Evolutionary conservation across 2,797 vertebrate genomes (phyloP).

Genomic region (Emydoidea blandingii): DNA sequence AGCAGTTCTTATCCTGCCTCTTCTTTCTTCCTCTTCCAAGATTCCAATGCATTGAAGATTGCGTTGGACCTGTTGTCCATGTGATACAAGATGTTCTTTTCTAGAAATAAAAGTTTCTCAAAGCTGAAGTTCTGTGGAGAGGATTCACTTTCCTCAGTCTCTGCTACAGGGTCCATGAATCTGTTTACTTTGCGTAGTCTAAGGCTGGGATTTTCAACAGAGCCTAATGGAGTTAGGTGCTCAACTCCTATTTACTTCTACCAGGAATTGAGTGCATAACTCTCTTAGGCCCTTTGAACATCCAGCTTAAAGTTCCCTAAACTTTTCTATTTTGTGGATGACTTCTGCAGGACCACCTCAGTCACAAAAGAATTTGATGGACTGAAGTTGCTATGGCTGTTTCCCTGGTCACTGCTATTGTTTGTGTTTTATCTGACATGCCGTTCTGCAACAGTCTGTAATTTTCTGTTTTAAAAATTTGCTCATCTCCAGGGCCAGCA

Average conservation of each 20-base stretch:
- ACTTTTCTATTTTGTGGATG: neutral
- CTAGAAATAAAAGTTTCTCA: neutral
- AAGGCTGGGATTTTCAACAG: neutral
- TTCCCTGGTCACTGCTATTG: neutral
- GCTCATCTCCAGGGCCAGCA: accelerated
- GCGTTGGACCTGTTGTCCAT: neutral
- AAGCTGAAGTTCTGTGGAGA: accelerated
- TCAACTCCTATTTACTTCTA: neutral
- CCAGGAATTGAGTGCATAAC: neutral
- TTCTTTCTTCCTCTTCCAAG: neutral
- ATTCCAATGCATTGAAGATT: neutral
- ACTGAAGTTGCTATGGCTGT: neutral
- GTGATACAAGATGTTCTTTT: neutral
- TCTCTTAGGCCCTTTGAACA: neutral
- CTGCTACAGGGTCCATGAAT: neutral
- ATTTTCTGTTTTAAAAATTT: neutral
- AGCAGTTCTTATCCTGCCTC: neutral
- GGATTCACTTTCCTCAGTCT: neutral
- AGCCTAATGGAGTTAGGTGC: neutral
- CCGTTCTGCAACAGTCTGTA: neutral
- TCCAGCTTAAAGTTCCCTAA: neutral
- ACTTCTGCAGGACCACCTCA: neutral
- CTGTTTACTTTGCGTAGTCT: neutral
- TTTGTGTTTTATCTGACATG: neutral
- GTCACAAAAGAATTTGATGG: neutral